Base-by-base conservation (phyloP, 2,888 invertebrate genomes). In the Drosophila kuntzei region DNA sequence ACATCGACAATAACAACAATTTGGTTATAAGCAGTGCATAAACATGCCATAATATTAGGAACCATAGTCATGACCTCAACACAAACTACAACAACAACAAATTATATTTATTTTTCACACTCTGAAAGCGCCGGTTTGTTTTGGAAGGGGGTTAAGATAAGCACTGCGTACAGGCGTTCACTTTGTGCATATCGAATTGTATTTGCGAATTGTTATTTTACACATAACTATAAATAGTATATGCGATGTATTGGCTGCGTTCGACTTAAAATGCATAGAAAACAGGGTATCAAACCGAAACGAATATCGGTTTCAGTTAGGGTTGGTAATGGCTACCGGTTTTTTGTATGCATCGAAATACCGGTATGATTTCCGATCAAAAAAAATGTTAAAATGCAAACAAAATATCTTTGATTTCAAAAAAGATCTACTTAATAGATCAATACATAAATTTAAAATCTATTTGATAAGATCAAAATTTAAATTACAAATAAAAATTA, bases 21-120 rank as follows among this genome's bases (percentile, higher is more conserved):
- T 65, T 67, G 64, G 50, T 44, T 58, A 61, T 58, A 60, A 54
- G 12, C 74, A 72, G 71, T 84, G 79, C 68, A 81, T 80, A 81
- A 79, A 66, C 70, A 77, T 64, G 65, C 79, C 69, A 82, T 71
- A 85, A 70, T 71, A 79, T 85, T 81, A 69, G 77, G 34, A 61
- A 46, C 51, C 51, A 65, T 29, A 44, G 44, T 44, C 49, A 44
- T 36, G 37, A n/a, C 32, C 25, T 18, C 25, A 41, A 43, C 57
- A 41, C 11, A 41, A 22, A 29, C 43, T 41, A 27, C 46, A 68
- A 47, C 34, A 44, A 41, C 29, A 53, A 74, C 55, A 71, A 62
- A 84, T 73, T 76, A 69, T 76, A 71, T 76, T 84, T 79, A 71
- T 80, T 76, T 71, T 84, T 79, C 70, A 66, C 72, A 78, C 78